Evolutionary conservation across 2,113 vertebrate genomes (phyloP), one percentile per base, ranked within the genome.

Genomic region (Tympanuchus pallidicinctus): DNA sequence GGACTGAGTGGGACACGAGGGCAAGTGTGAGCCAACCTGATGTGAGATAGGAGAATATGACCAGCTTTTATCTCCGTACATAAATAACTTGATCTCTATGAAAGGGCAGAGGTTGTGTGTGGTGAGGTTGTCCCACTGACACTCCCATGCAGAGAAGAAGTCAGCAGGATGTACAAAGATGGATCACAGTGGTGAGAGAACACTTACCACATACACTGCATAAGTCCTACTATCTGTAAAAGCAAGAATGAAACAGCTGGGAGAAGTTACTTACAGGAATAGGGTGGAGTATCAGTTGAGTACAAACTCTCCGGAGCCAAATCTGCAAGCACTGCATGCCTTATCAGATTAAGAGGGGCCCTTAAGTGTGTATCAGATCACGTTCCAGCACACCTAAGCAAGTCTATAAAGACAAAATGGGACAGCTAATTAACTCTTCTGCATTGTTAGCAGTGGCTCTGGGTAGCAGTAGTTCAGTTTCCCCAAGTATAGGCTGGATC

Each of bases 331-430:
- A 32, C 3, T 24, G 13, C 27, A 16, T 30, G 9, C 52, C 65
- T 74, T 48, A 74, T 74, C 84, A 81, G 45, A 15, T 18, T 8
- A 71, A 67, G 32, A 52, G 11, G 8, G 21, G 43, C 30, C 14
- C 27, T 78, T 75, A 65, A 0, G 0, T 57, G 10, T 48, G 34
- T 0, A 2, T 1, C 3, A 9, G 24, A 40, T 20, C 38, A 20
- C 17, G 34, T 65, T 60, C 13, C 65, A 81, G 60, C 50, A 48
- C 11, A 86, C 36, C 17, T 77, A 36, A 66, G 40, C 22, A 74
- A 52, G 27, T 47, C 30, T 18, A n/a, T 43, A 27, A n/a, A 36
- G 42, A 43, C 2, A 59, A 71, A 67, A 67, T 2, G 15, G 30
- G 27, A 34, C 30, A 8, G 2, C 4, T 7, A 84, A 83, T 5